phyloP scores from a whole-genome alignment of 2,797 vertebrate genomes.

The Columba guinea region DNA sequence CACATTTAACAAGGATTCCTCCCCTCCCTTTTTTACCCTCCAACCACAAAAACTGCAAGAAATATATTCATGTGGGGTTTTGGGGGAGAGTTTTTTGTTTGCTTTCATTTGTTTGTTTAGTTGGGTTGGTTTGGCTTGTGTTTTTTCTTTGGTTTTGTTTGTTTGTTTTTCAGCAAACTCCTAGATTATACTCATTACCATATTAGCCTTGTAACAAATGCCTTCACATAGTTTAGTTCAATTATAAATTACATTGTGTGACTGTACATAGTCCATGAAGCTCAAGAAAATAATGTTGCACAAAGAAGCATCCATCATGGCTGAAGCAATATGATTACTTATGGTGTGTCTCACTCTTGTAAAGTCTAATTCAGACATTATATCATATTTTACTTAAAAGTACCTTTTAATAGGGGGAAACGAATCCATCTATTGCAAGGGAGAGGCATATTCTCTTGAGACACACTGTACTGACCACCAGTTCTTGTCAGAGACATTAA shows the following conservation, averaged over 20 bases:
- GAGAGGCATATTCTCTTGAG: background rate
- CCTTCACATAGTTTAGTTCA: slow-evolving; percentile 42
- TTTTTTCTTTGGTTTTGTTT: no score
- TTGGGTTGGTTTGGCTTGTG: no score
- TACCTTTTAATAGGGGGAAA: slow-evolving; percentile 11
- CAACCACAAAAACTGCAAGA: background rate
- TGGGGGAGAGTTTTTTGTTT: background rate
- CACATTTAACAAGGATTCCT: background rate
- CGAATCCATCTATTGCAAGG: background rate
- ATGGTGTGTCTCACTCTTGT: background rate
- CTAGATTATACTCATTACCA: slow-evolving; percentile 10
- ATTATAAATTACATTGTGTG: slow-evolving; percentile 24
- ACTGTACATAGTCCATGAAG: background rate
- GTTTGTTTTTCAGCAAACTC: background rate
- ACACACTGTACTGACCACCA: background rate
- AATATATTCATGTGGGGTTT: background rate
- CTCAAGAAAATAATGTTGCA: slow-evolving; percentile 27
- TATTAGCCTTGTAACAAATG: slow-evolving; percentile 50
- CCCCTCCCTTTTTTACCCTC: background rate
- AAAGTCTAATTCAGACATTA: slow-evolving; percentile 48
- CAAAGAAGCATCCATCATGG: slow-evolving; percentile 13
- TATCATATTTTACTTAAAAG: slow-evolving; percentile 24
- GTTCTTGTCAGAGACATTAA: background rate
- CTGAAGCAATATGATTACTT: slow-evolving; percentile 20
- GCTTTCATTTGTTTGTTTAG: no score